Evolutionary conservation across 2,797 vertebrate genomes (phyloP), one percentile per base, ranked within the genome.

Genomic region (Rhyacichthys aspro): DNA sequence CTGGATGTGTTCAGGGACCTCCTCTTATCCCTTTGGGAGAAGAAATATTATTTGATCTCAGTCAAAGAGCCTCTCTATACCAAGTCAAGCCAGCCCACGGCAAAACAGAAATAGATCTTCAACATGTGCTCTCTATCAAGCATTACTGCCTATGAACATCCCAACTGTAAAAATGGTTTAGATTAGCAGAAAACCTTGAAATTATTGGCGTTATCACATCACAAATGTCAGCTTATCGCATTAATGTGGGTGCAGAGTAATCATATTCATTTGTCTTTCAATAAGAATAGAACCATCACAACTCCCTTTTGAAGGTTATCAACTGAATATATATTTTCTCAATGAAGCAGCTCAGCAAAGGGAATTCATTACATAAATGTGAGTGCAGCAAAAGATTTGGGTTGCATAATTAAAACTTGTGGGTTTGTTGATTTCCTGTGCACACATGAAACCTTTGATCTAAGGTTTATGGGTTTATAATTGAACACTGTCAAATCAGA

Each of bases 11-110:
- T 83, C 52, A 48, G 66, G 72, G 81, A 81, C 65, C 67, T 16
- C 0, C 38, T 76, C 65, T 78, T 37, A 70, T 55, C 74, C 79
- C 67, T 23, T 32, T 58, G 68, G 77, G 74, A 76, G 44, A 48
- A 60, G 69, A 78, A 81, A 76, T 68, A 84, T 76, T 68, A 83
- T 85, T 87, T 88, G 81, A 90, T 88, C 81, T 79, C 72, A 70
- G 76, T 84, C 74, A 79, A 72, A 77, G 62, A 75, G 57, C 59
- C 57, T 62, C 43, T 67, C 38, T 32, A 34, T 69, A 72, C 76
- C 70, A 76, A 75, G 64, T 69, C 59, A 70, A 81, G 58, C 54
- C 57, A 55, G 66, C 85, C 81, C 54, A 74, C 60, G 14, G 74
- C 72, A 72, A 53, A 59, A 71, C 78, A 62, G 59, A 57, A 72